These are phyloP conservation scores for Candidula unifasciata DNA, from an alignment of 2,888 invertebrate species.

Conservation along the genomic window DNA sequence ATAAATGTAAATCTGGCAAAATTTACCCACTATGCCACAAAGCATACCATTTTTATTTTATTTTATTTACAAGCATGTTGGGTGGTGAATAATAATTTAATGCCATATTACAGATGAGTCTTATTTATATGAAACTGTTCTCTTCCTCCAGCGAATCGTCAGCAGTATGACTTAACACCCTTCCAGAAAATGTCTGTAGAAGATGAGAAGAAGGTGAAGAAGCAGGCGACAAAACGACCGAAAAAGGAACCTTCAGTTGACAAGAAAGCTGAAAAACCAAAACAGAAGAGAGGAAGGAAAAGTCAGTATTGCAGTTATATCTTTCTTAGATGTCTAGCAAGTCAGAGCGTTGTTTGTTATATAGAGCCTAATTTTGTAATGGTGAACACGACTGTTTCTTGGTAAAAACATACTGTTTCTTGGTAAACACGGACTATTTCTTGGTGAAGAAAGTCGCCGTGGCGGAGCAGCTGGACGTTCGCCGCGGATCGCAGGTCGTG, in stretches of 20 bases:
- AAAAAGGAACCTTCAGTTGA: constrained; percentile 7
- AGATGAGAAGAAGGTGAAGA: constrained; percentile 46
- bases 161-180: constrained; percentile 60
- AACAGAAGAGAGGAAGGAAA: constrained; percentile 22
- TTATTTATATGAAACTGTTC: constrained; percentile 7
- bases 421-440: no score
- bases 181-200: constrained; percentile 53
- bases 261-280: constrained; percentile 5
- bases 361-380: not conserved
- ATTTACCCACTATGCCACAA: no score
- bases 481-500: no score
- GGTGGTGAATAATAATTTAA: no score
- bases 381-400: no score
- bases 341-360: not conserved
- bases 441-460: no score
- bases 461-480: no score
- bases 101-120: no score
- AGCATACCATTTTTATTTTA: no score
- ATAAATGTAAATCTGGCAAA: no score
- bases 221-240: constrained; percentile 32
- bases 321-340: not conserved
- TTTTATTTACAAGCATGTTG: no score
- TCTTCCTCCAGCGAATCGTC: constrained; percentile 58
- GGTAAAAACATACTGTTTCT: no score
- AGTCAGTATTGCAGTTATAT: constrained; percentile 12